Evolutionary conservation across 2,113 vertebrate species (phyloP), one percentile per base, ranked within the genome.

Genomic region (Brachypteracias leptosomus): DNA sequence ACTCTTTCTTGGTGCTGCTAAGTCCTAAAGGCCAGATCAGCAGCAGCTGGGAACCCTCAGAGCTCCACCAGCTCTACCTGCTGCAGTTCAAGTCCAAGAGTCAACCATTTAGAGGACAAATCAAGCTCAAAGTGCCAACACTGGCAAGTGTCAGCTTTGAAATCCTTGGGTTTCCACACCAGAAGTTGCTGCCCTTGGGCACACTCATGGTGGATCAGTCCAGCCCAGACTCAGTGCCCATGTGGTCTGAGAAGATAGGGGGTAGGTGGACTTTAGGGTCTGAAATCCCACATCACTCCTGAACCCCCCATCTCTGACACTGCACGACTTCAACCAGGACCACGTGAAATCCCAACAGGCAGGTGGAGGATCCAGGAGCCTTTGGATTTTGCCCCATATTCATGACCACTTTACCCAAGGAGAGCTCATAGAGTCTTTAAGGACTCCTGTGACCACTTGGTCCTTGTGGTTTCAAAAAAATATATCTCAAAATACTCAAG

Each of bases 181-280:
- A 61, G 28, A 77, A 79, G 21, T 18, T 86, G 58, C 63, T 36
- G 35, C 13, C 16, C 47, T 26, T 6, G 6, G 40, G 13, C 28
- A 26, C 9, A 4, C n/a, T 36, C 1, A 0, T 3, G 5, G 36
- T 5, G 24, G 40, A 70, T 42, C 2, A 0, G 17, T 33, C 47
- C 33, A 35, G 28, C 13, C 31, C 15, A 52, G 26, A 29, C 13
- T 16, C 47, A 57, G 21, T 1, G 2, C 13, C 57, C 78, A 2
- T 1, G 0, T 7, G 17, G 31, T 25, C n/a, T 18, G 21, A 80
- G 40, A 54, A 47, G 17, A 28, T 38, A 5, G 9, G 4, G 14
- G 33, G 12, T 6, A 51, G 40, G 13, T 28, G 29, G 28, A 40
- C 65, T 95, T 96, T 52, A 52, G 42, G 29, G 11, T 55, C 35